phyloP scores from a whole-genome alignment of 2,797 vertebrate species.

The Pteropus rufus region DNA sequence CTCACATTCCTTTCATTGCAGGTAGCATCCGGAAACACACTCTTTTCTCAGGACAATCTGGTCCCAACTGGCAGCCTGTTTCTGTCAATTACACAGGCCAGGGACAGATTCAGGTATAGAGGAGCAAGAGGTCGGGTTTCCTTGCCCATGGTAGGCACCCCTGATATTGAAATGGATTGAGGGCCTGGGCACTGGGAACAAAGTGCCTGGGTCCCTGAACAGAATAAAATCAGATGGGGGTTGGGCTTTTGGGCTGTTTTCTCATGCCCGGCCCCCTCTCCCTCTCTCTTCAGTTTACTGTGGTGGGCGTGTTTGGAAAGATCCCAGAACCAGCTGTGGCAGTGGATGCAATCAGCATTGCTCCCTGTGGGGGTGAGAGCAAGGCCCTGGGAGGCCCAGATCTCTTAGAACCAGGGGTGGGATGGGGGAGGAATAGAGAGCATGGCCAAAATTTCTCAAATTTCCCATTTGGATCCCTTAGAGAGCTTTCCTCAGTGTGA shows the following conservation, averaged over 20 bases:
- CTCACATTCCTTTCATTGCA: conserved; percentile 73
- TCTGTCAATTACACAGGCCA: conserved; percentile 76
- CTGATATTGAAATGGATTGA: neutral
- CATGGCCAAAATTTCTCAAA: neutral
- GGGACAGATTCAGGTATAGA: conserved; percentile 80
- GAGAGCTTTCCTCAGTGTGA: conserved; percentile 83
- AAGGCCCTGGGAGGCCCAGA: neutral
- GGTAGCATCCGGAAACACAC: conserved; percentile 62
- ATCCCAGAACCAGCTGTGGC: conserved; percentile 84
- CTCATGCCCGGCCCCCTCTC: neutral
- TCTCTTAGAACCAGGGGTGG: accelerated
- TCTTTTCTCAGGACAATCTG: conserved; percentile 80
- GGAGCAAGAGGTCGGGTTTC: neutral
- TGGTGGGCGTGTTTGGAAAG: conserved; percentile 85
- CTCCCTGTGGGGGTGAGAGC: conserved; percentile 83
- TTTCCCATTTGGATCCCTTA: conserved; percentile 2
- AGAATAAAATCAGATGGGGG: neutral
- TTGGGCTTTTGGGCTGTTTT: neutral
- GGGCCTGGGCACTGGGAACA: neutral
- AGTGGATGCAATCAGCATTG: conserved; percentile 85
- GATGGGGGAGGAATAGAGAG: neutral
- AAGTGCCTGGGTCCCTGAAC: neutral
- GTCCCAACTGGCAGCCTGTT: conserved; percentile 81
- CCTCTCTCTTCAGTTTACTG: conserved; percentile 82
- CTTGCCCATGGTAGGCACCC: neutral